A percentile compares a stretch with the other conserved stretches of the same genome.
These are phyloP conservation scores for Papilio aristodemus DNA, from an alignment of 1,140 invertebrate species.

Conservation along the genomic window DNA sequence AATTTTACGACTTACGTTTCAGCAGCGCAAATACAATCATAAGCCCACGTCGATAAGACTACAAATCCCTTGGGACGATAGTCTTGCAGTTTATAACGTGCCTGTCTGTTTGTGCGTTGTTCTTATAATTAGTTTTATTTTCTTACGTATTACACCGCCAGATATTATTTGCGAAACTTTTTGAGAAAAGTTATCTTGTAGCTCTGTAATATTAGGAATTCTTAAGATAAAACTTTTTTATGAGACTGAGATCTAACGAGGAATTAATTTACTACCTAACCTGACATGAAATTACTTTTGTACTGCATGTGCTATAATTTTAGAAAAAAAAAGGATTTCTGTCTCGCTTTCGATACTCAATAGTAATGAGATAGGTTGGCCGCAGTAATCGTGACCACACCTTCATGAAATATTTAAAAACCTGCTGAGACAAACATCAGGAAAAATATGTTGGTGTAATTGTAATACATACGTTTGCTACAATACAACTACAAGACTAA, in stretches of 20 bases:
- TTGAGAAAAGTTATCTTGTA: not conserved
- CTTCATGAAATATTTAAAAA: too few relatives aligned
- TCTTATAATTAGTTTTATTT: slow-evolving; percentile 24
- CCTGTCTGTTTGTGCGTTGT: slow-evolving; percentile 23
- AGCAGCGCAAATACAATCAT: not conserved
- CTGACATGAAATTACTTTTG: too few relatives aligned
- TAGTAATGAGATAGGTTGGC: too few relatives aligned
- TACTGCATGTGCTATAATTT: too few relatives aligned
- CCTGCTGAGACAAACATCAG: too few relatives aligned
- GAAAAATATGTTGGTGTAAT: too few relatives aligned
- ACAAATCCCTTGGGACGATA: not conserved
- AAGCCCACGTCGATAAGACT: not conserved
- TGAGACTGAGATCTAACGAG: not conserved
- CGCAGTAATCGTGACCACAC: too few relatives aligned
- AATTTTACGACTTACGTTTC: slow-evolving; percentile 18
- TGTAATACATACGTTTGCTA: too few relatives aligned
- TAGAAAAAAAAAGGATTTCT: too few relatives aligned
- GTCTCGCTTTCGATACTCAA: too few relatives aligned
- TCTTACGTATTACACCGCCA: not conserved
- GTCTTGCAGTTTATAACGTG: not conserved
- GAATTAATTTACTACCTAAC: not conserved
- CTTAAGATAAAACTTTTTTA: not conserved
- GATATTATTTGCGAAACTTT: not conserved
- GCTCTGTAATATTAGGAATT: not conserved
- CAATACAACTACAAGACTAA: too few relatives aligned